Conservation (phyloP, 2,888 invertebrate genomes). For the Amphipyra berbera region DNA sequence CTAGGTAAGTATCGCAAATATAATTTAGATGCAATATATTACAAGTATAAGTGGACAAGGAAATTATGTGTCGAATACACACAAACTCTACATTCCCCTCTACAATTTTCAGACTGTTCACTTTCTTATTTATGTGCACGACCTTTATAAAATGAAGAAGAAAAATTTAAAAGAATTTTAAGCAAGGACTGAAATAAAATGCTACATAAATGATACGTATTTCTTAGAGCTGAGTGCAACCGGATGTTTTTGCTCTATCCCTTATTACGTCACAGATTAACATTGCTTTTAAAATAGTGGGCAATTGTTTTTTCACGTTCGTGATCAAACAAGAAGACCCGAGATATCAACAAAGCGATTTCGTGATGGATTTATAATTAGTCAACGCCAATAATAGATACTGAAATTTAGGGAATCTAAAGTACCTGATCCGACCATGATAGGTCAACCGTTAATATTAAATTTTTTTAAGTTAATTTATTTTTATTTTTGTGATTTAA, state of each 20-base stretch:
- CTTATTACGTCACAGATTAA: slow-evolving; percentile 23
- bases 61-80: too few species aligned
- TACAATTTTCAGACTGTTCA: slow-evolving; percentile 15
- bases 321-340: slow-evolving; percentile 32
- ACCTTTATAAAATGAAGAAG: slow-evolving; percentile 15
- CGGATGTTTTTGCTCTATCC: slow-evolving; percentile 32
- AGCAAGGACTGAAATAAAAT: slow-evolving; percentile 5
- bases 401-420: slow-evolving; percentile 19
- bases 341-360: slow-evolving; percentile 32
- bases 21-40: too few species aligned
- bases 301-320: slow-evolving; percentile 1
- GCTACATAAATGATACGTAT: slow-evolving; percentile 4
- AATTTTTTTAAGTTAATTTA: slow-evolving; percentile 6
- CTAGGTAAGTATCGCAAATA: too few species aligned
- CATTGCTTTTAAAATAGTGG: slow-evolving; percentile 29
- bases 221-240: slow-evolving; percentile 10
- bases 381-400: slow-evolving; percentile 29
- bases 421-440: not conserved
- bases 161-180: slow-evolving; percentile 21
- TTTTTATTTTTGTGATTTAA: too few species aligned
- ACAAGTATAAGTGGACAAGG: too few species aligned
- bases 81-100: slow-evolving; percentile 1
- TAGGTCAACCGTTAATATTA: slow-evolving; percentile 1
- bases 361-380: slow-evolving; percentile 34
- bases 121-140: slow-evolving; percentile 29